Base-by-base conservation (phyloP, 2,113 vertebrate species). In the Crotalus helleri region DNA sequence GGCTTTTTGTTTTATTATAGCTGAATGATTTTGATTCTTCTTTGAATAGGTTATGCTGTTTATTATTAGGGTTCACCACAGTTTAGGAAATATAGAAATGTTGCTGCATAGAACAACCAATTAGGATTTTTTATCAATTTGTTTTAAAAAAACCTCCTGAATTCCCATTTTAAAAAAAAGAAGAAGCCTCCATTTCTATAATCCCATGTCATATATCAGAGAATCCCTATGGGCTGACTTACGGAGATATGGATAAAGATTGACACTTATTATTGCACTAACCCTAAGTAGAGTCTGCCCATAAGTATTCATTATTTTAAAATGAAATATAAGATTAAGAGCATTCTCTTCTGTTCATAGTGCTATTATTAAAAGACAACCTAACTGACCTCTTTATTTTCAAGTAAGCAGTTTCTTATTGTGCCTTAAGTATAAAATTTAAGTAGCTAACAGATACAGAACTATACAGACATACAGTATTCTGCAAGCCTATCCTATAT, bases 161-260 rank as follows among this genome's bases (percentile, higher is more conserved):
- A 96, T 96, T 86, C 95, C 61, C 13, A 96, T 96, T 96, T 53
- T 91, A 94, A 94, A n/a, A 91, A 93, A 93, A 97, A 91, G 90
- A n/a, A 85, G 19, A 96, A 95, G 91, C 89, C 93, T 85, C 91
- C 64, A 93, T 85, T 90, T 97, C 92, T 96, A 61, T 44, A 85
- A 91, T 95, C 97, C 92, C 94, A 74, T 89, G 92, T 0, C 17
- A 92, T 86, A 94, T 91, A 90, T 93, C 87, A 46, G 92, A 96
- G 95, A 94, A 10, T 64, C 88, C 89, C 88, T 59, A 91, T 88
- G 94, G 58, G 54, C 85, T 95, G 87, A 0, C 90, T 93, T 23
- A 39, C 51, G 57, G 26, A 94, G 89, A 88, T 91, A 46, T 49
- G 85, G 46, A 92, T 91, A 90, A 90, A 85, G 46, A 88, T 96